phyloP scores from a whole-genome alignment of 1,140 invertebrate species.

The Yoshiicerus persimilis region DNA sequence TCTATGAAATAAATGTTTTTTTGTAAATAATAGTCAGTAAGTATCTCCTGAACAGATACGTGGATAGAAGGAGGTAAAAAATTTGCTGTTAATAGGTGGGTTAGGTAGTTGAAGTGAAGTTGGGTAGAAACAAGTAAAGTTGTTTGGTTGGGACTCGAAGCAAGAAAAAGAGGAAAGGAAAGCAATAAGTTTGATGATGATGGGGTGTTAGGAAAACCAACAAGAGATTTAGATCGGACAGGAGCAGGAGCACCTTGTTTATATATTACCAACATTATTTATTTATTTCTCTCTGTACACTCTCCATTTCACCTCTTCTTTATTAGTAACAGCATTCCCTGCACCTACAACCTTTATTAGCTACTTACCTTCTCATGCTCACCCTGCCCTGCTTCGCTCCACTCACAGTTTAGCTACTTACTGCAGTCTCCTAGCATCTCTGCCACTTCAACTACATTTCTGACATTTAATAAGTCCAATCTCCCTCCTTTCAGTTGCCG shows the following conservation, averaged over 20 bases:
- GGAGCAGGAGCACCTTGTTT: slow-evolving; percentile 7
- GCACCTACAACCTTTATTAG: neutral
- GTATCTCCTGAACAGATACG: neutral
- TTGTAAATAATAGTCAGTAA: neutral
- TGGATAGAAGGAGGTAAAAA: neutral
- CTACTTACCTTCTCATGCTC: neutral
- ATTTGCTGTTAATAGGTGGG: neutral
- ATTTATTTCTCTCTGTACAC: neutral
- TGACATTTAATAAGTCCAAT: neutral
- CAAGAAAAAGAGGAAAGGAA: neutral
- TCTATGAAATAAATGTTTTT: neutral
- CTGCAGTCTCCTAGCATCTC: no score
- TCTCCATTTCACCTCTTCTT: neutral
- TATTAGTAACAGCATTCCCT: neutral
- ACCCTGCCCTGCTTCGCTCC: neutral
- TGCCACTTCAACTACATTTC: neutral
- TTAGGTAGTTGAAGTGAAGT: neutral
- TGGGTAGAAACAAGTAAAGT: neutral
- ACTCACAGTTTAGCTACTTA: neutral
- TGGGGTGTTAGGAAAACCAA: slow-evolving; percentile 31
- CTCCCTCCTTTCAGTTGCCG: neutral
- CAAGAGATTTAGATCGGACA: slow-evolving; percentile 24
- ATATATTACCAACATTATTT: neutral
- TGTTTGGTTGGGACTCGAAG: neutral
- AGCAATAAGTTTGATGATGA: slow-evolving; percentile 30